A percentile compares a stretch with the other conserved stretches of the same genome.
phyloP scores from a whole-genome alignment of 2,113 vertebrate species.

The Crypturellus undulatus region DNA sequence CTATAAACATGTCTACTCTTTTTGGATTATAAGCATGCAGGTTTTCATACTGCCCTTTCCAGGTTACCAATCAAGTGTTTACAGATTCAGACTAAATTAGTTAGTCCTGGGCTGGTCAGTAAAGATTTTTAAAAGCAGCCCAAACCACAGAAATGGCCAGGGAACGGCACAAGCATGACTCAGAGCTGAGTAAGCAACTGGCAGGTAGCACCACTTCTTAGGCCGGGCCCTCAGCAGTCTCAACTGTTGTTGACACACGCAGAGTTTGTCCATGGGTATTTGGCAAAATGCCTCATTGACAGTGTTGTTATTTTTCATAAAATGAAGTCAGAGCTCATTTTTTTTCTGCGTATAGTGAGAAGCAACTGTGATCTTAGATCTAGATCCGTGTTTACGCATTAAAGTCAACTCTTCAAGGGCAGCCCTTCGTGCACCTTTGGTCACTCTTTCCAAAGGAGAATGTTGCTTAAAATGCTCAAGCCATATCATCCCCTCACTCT shows the following conservation, averaged over 20 bases:
- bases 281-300: neutral
- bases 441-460: slow-evolving; percentile 18
- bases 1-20: slow-evolving; percentile 65
- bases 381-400: neutral
- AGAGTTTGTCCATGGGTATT: accelerated
- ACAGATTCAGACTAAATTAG: slow-evolving; percentile 28
- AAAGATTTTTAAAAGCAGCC: slow-evolving; percentile 24
- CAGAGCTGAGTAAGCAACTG: neutral
- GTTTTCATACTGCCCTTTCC: slow-evolving; percentile 9
- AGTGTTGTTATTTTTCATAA: accelerated
- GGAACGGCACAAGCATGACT: neutral
- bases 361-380: slow-evolving; percentile 14
- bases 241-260: neutral
- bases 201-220: neutral
- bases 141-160: slow-evolving; percentile 63
- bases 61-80: slow-evolving; percentile 38
- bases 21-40: neutral
- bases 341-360: neutral
- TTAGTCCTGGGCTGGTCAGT: slow-evolving; percentile 28
- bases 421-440: neutral
- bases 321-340: neutral
- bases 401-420: neutral
- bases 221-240: neutral
- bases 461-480: neutral
- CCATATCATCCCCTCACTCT: neutral